Evolutionary conservation across 1,140 invertebrate species (phyloP), one percentile per base, ranked within the genome.

Genomic region (Leguminivora glycinivorella): DNA sequence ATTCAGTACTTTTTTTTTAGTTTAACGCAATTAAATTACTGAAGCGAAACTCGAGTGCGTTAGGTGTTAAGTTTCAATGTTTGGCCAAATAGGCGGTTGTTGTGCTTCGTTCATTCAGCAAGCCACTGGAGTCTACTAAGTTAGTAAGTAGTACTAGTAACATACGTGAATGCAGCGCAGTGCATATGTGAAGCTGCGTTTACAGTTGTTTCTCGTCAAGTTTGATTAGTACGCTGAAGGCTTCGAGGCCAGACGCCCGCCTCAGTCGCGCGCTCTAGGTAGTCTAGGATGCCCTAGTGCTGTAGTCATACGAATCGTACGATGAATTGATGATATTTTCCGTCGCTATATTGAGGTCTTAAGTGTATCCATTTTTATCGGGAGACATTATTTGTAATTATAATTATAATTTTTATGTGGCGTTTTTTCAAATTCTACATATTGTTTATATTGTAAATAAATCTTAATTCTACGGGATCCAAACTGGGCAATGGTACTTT

Each of bases 221-320:
- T 52, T 52, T 52, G 19, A 52, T 52, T 52, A 52, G 47, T 52
- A 52, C 47, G 47, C 19, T 22, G 47, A 52, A 52, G 47, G 47
- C 47, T 52, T 52, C 47, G 47, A 52, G 19, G 47, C 47, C 22
- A 52, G 47, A 10, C 47, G 47, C 47, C 47, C 47, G 47, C 47
- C 47, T 52, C 47, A 52, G 47, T 22, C 47, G 19, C 47, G 19
- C 47, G 40, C 40, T 43, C 40, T 43, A 43, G 40, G 40, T n/a
- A 43, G n/a, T 22, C 47, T 52, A 52, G 47, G 47, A 10, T 52
- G 47, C 19, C 47, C 47, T 52, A 52, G 19, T 52, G 19, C 6
- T 17, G 22, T 22, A 43, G 14, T 43, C 34, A n/a, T 43, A 17
- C 40, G 19, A 52, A 10, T 43, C 34, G 40, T 43, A 17, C 40